These are phyloP conservation scores for Camptogramma bilineatum DNA, from an alignment of 2,888 invertebrate genomes.

Conservation along the genomic window DNA sequence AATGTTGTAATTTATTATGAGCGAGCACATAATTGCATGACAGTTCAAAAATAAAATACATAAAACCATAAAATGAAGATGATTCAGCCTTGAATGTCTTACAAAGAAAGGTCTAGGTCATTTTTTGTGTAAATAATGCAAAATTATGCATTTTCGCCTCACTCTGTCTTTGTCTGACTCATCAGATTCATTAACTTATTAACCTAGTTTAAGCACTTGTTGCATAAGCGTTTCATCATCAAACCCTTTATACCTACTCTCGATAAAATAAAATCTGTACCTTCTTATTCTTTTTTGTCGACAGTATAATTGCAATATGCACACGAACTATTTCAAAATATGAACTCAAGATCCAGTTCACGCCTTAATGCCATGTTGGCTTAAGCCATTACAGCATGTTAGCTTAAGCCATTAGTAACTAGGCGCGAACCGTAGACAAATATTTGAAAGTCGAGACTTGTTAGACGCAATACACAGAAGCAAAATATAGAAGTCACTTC, in stretches of 20 bases:
- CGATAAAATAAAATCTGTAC: too few relatives aligned
- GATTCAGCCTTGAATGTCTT: constrained; percentile 16
- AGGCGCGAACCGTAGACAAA: constrained; percentile 11
- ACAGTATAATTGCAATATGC: neutral
- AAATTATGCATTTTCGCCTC: constrained; percentile 9
- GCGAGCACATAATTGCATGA: neutral
- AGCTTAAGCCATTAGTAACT: constrained; percentile 7
- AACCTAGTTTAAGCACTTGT: too few relatives aligned
- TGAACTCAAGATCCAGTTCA: neutral
- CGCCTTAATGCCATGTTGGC: neutral
- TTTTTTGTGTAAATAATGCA: constrained; percentile 1
- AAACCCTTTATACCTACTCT: too few relatives aligned
- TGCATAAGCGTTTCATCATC: too few relatives aligned
- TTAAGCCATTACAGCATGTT: constrained; percentile 6
- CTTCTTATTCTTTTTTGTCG: too few relatives aligned
- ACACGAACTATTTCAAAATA: neutral
- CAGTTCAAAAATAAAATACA: constrained; percentile 5
- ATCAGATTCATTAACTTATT: neutral
- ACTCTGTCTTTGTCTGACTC: neutral
- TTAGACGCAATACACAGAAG: neutral
- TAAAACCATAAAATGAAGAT: constrained; percentile 8
- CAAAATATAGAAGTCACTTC: neutral
- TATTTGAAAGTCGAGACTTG: constrained; percentile 11
- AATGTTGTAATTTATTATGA: neutral
- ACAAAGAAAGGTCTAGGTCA: constrained; percentile 36